Evolutionary conservation across 2,888 invertebrate genomes (phyloP), one percentile per base, ranked within the genome.

Genomic region (Helleia helle): DNA sequence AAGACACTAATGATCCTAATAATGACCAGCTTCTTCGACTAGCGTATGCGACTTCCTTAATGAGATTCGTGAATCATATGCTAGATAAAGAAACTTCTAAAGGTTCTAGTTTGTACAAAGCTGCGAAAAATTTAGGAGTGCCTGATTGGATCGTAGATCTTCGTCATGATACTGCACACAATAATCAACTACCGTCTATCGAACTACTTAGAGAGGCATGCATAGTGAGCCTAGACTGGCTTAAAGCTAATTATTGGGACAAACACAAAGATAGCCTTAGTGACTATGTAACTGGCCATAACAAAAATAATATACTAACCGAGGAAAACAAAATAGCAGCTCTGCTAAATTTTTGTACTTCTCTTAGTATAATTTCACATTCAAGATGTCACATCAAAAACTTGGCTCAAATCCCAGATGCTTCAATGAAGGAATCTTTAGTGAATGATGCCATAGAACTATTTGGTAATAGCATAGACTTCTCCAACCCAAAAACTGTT

Each of bases 141-240:
- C 94, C 95, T 1, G 88, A 90, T 45, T 94, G 94, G 93, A 86
- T 95, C 42, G 89, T 94, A 4, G 89, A 91, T 49, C 65, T 95
- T 38, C 85, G 95, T 39, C 94, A 95, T 64, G 90, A 92, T 48
- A 88, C 91, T 26, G 91, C 94, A 17, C 95, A 95, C 63, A 88
- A 88, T 40, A 86, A 89, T 48, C 85, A 86, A 46, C 67, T 93
- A 18, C 93, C 94, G 9, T 86, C 90, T 0, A 64, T 91, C 17
- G 75, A 76, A 29, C 69, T 89, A 37, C 71, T 95, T 3, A 79
- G 89, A 60, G 81, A 87, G 50, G 93, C 91, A 2, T 74, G 89
- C 13, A 61, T 81, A 15, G 86, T 89, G 54, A 86, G 90, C 41
- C 71, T 92, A 29, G 64, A 87, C 2, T 95, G 93, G 93, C 66